A percentile compares a stretch with the other conserved stretches of the same genome.
Evolutionary conservation across 2,888 invertebrate species (phyloP).

Genomic region (Galerucella calmariensis): DNA sequence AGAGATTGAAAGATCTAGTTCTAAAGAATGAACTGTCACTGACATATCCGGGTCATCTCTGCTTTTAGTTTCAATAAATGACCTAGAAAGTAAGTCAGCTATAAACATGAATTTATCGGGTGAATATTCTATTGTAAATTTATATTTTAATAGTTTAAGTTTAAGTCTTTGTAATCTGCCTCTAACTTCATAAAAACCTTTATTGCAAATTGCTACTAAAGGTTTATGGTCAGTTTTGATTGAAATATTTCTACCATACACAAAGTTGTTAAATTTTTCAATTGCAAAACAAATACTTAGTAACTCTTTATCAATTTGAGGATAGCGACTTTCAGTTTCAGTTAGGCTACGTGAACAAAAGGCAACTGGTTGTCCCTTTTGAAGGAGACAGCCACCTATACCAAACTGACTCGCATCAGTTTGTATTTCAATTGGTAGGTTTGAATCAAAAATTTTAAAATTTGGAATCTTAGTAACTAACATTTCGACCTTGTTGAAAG

Average conservation of each 20-base stretch:
- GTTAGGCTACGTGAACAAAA: background rate
- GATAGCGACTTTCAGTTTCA: background rate
- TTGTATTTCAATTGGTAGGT: too few relatives aligned
- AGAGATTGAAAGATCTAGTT: conserved; percentile 3
- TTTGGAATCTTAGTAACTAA: too few relatives aligned
- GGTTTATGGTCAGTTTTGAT: too few relatives aligned
- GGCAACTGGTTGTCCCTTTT: background rate
- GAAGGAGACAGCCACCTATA: too few relatives aligned
- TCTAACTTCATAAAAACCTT: background rate
- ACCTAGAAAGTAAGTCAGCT: background rate
- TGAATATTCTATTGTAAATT: conserved; percentile 1
- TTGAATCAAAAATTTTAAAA: too few relatives aligned
- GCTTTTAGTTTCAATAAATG: background rate
- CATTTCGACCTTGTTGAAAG: too few relatives aligned
- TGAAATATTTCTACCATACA: too few relatives aligned
- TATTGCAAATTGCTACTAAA: background rate
- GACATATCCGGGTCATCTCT: background rate
- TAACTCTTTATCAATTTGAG: background rate
- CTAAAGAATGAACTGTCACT: background rate
- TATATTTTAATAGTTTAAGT: conserved; percentile 2
- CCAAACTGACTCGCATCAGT: too few relatives aligned
- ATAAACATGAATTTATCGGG: conserved; percentile 10
- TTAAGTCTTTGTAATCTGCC: conserved; percentile 5
- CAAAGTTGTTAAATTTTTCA: too few relatives aligned
- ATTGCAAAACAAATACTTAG: too few relatives aligned